A percentile compares a stretch with the other conserved stretches of the same genome.
phyloP scores from a whole-genome alignment of 2,888 invertebrate species.

The Penaeus monodon region DNA sequence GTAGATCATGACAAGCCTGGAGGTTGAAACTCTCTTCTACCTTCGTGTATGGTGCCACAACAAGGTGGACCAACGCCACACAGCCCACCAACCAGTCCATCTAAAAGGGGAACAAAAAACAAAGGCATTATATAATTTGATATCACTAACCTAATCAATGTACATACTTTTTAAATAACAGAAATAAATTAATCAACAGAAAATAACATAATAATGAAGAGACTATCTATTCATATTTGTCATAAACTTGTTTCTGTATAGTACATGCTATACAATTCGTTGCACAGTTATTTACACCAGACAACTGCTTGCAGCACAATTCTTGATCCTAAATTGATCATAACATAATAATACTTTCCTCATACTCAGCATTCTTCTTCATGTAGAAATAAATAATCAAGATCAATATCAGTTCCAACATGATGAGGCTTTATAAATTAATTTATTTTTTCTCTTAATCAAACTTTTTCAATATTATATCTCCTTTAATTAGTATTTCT shows the following conservation, averaged over 20 bases:
- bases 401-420: no score
- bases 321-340: no score
- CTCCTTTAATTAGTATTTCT: no score
- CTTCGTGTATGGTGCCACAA: conserved; percentile 95
- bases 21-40: conserved; percentile 99
- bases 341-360: no score
- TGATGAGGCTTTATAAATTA: no score
- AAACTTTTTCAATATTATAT: no score
- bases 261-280: not conserved
- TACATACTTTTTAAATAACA: not conserved
- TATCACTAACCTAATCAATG: not conserved
- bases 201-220: not conserved
- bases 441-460: no score
- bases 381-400: no score
- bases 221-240: not conserved
- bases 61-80: conserved; percentile 76
- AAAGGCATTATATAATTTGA: not conserved
- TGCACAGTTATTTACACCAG: no score
- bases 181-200: not conserved
- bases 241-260: not conserved
- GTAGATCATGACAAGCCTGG: conserved; percentile 96
- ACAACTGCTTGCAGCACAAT: no score
- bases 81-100: conserved; percentile 54
- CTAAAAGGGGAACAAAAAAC: not conserved
- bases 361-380: no score